Conservation (phyloP, 2,888 invertebrate genomes). For the Synanthedon formicaeformis region DNA sequence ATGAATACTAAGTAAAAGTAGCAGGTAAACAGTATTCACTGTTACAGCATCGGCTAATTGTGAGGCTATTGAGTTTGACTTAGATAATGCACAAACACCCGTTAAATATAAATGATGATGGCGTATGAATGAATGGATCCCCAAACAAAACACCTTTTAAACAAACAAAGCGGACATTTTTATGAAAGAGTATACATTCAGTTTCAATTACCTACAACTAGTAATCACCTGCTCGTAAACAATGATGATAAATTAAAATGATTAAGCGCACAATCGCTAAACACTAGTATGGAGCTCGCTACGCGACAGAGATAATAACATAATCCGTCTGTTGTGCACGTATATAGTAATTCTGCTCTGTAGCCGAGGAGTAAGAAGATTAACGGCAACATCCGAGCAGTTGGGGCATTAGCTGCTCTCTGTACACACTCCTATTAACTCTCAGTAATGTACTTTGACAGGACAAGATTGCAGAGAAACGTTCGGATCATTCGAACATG, state of each 20-base stretch:
- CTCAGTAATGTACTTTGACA: slow-evolving; percentile 1
- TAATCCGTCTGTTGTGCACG: slow-evolving; percentile 42
- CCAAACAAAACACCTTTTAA: no score
- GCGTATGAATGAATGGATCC: no score
- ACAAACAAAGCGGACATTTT: no score
- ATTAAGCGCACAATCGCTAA: no score
- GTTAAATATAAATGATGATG: no score
- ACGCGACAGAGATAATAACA: slow-evolving; percentile 20
- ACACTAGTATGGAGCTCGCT: slow-evolving; percentile 6
- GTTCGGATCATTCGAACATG: no score
- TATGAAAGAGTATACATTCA: no score
- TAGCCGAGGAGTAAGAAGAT: slow-evolving; percentile 34
- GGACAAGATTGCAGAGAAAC: slow-evolving; percentile 5
- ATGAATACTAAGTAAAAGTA: no score
- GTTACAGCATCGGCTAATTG: no score
- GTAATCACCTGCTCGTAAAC: background rate
- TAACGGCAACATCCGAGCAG: slow-evolving; percentile 27
- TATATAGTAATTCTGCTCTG: slow-evolving; percentile 17
- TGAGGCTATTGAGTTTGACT: no score
- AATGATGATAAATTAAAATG: background rate
- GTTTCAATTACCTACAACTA: background rate
- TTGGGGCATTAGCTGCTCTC: slow-evolving; percentile 18
- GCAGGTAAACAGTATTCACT: no score
- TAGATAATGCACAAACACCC: no score
- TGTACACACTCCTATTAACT: slow-evolving; percentile 9